These are phyloP conservation scores for Alviniconcha strummeri DNA, from an alignment of 2,888 invertebrate genomes.

Conservation along the genomic window DNA sequence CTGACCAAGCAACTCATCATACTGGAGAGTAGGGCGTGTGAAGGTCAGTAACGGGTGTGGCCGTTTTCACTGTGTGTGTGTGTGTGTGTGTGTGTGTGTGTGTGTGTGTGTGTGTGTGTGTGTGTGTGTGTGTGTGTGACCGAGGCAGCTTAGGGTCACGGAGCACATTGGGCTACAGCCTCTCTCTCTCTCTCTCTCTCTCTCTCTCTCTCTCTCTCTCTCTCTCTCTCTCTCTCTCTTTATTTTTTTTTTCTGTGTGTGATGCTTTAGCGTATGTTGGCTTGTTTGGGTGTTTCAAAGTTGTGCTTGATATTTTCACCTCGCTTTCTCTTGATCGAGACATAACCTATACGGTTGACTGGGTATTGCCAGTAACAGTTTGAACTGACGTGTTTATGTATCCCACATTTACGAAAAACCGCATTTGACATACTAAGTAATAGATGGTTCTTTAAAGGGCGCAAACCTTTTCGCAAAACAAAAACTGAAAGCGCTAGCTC, in stretches of 20 bases:
- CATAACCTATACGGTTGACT: too few relatives aligned
- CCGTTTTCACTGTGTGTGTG: neutral
- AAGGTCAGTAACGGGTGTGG: conserved; percentile 28
- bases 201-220: neutral
- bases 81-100: neutral
- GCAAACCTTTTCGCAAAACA: too few relatives aligned
- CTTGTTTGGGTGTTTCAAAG: neutral
- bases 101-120: neutral
- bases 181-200: neutral
- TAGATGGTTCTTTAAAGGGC: too few relatives aligned
- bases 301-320: neutral
- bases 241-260: neutral
- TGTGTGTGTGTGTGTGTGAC: neutral
- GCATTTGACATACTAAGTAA: too few relatives aligned
- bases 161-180: neutral
- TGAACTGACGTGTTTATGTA: too few relatives aligned
- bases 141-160: neutral
- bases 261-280: neutral
- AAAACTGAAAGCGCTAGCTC: too few relatives aligned
- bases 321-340: too few relatives aligned
- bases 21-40: conserved; percentile 36
- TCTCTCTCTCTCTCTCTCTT: neutral
- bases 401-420: too few relatives aligned
- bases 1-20: conserved; percentile 24
- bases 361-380: too few relatives aligned